Base-by-base conservation (phyloP, 37 sponge, comb jelly and placozoan species). In the Spongilla lacustris region DNA sequence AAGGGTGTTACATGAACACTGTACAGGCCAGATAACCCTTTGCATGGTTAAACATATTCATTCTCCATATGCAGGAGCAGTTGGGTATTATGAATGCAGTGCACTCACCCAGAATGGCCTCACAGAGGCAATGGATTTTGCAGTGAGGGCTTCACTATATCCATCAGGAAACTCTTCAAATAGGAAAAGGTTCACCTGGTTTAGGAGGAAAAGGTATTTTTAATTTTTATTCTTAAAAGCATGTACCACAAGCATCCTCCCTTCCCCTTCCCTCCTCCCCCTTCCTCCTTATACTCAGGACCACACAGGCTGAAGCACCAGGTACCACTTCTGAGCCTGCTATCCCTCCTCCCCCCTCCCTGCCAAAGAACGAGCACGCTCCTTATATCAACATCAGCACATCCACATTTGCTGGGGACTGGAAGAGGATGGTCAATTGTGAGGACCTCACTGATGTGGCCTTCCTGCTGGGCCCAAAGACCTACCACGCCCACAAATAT, bases 301-400 rank as follows among this genome's bases (percentile, higher is more conserved):
- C 70, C 28, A 33, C 73, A 58, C 19, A 14, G 19, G 21, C 12
- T 58, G 58, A 58, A 58, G 21, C 19, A 13, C 4, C 58, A 58
- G 58, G 11, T 0, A 14, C 19, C 25, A 34, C 68, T 10, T 31
- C 50, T 48, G 85, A 87, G 48, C 78, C 92, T 4, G 58, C 46
- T 23, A 76, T 91, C 38, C 97, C 94, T 50, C 92, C 86, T 5
- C 94, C 97, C 25, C 97, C 97, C 25, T 83, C 83, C 36, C 73
- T 96, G 58, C 94, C 97, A 17, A 48, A 75, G 3, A 89, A 88
- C 37, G 81, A 66, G 28, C 79, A 86, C 28, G 94, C 96, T 66
- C 96, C 96, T 26, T 91, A 89, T 94, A 91, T 96, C 36, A 96
- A 93, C 67, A 84, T 96, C 74, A 77, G 85, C 17, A 73, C 92